Evolutionary conservation across 2,888 invertebrate genomes (phyloP).

Genomic region (Aelia acuminata): DNA sequence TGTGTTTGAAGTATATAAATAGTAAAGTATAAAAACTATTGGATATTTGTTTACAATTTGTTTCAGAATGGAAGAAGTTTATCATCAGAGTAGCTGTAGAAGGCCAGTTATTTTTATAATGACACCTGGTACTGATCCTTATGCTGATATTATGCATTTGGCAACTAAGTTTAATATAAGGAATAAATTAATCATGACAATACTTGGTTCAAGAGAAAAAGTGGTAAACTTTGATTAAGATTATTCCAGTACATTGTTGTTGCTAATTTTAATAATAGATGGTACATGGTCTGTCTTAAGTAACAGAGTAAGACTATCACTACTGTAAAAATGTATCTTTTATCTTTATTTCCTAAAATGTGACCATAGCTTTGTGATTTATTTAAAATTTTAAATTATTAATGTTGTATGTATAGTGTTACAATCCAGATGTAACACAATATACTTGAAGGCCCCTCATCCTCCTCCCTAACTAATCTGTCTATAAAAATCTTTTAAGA

Average conservation of each 20-base stretch:
- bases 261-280: background rate
- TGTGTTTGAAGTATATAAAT: background rate
- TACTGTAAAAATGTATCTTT: background rate
- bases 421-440: background rate
- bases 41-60: background rate
- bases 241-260: background rate
- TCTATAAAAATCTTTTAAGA: too few species aligned
- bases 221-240: background rate
- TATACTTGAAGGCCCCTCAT: background rate
- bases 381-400: background rate
- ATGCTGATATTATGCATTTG: conserved; percentile 23
- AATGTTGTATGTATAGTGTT: background rate
- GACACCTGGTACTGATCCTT: conserved; percentile 34
- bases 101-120: conserved; percentile 10
- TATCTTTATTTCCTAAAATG: background rate
- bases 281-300: background rate
- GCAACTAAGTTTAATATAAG: background rate
- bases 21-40: background rate
- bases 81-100: conserved; percentile 13
- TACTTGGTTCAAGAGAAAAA: background rate
- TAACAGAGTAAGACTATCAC: background rate
- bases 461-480: too few species aligned
- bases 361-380: background rate
- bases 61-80: conserved; percentile 4
- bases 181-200: conserved; percentile 3